These are phyloP conservation scores for Kryptolebias ocellatus DNA, from an alignment of 2,797 vertebrate species.

Conservation along the genomic window DNA sequence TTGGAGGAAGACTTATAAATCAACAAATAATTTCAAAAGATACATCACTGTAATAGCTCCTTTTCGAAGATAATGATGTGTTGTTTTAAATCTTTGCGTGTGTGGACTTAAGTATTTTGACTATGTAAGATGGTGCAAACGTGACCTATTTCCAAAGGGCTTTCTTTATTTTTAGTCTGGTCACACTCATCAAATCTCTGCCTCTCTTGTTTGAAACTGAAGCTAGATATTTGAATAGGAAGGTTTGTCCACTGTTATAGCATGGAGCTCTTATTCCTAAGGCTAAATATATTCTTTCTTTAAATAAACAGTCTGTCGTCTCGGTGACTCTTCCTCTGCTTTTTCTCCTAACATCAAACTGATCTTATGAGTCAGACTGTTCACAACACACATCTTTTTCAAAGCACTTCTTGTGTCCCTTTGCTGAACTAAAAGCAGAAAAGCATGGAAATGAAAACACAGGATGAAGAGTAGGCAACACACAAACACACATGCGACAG, in stretches of 20 bases:
- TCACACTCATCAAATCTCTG: constrained; percentile 39
- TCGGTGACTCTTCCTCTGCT: constrained; percentile 10
- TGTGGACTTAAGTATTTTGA: constrained; percentile 26
- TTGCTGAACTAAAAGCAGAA: constrained; percentile 23
- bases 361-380: constrained; percentile 1
- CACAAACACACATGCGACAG: constrained; percentile 19
- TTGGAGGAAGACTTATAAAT: constrained; percentile 1
- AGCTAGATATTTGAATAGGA: constrained; percentile 22
- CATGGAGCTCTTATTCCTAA: not conserved
- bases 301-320: not conserved
- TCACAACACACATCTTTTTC: not conserved
- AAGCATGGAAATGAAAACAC: constrained; percentile 19
- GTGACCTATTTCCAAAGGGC: constrained; percentile 67
- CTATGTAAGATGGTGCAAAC: constrained; percentile 42
- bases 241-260: constrained; percentile 16
- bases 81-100: not conserved
- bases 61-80: constrained; percentile 1
- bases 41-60: not conserved
- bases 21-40: not conserved
- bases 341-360: constrained; percentile 7
- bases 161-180: constrained; percentile 58
- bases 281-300: constrained; percentile 9
- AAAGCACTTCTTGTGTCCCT: not conserved
- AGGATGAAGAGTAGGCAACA: constrained; percentile 14
- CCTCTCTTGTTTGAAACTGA: constrained; percentile 28